Percentiles rank a stretch among this genome's conserved stretches.
phyloP scores from a whole-genome alignment of 2,888 invertebrate genomes.

The Amphipyra berbera region DNA sequence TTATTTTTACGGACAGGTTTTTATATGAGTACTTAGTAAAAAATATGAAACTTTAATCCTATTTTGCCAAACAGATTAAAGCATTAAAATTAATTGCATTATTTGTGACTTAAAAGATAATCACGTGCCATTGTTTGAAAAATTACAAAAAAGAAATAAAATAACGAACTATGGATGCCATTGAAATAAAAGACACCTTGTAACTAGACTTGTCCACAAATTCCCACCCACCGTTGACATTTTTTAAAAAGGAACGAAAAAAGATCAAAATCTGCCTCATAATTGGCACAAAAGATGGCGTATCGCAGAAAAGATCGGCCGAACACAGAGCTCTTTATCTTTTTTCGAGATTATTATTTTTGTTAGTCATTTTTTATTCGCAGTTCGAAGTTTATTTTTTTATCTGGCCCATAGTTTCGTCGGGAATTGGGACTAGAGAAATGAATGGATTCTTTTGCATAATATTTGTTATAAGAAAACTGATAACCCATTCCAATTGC shows the following conservation, averaged over 20 bases:
- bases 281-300: slow-evolving; percentile 88
- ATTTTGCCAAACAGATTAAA: slow-evolving; percentile 39
- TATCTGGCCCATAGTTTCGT: slow-evolving; percentile 76
- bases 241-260: slow-evolving; percentile 65
- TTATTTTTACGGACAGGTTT: neutral
- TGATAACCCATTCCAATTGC: neutral
- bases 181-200: slow-evolving; percentile 36
- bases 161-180: neutral
- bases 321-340: slow-evolving; percentile 79
- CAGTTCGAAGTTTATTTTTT: slow-evolving; percentile 76
- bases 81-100: slow-evolving; percentile 37
- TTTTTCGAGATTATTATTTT: slow-evolving; percentile 84
- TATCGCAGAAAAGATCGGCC: slow-evolving; percentile 80
- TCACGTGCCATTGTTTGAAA: slow-evolving; percentile 11
- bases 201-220: slow-evolving; percentile 66
- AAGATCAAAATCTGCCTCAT: slow-evolving; percentile 76
- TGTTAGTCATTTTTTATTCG: slow-evolving; percentile 79
- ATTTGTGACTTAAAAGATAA: slow-evolving; percentile 19
- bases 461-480: neutral
- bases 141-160: neutral
- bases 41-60: slow-evolving; percentile 18
- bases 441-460: slow-evolving; percentile 61
- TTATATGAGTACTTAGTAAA: neutral
- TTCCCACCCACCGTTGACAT: slow-evolving; percentile 81
- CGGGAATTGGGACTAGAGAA: slow-evolving; percentile 61